Percentiles rank a stretch among this genome's conserved stretches.
Evolutionary conservation across 2,113 vertebrate species (phyloP).

Genomic region (Callopanchax toddi): DNA sequence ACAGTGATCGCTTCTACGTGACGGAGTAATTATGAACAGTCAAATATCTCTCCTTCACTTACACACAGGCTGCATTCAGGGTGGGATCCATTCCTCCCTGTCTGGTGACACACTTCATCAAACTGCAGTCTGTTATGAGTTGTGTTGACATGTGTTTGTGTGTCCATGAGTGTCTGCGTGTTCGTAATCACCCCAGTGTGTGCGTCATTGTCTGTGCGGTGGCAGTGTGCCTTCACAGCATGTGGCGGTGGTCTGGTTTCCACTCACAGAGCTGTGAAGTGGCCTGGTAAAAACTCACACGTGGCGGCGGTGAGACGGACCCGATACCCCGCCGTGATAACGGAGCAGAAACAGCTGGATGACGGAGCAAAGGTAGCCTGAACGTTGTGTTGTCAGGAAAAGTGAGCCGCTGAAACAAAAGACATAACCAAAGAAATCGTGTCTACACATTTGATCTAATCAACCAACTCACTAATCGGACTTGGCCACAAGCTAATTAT

Average conservation of each 20-base stretch:
- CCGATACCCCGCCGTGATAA: constrained; percentile 30
- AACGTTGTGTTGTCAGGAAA: constrained; percentile 5
- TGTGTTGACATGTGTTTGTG: constrained; percentile 42
- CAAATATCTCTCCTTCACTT: constrained; percentile 1
- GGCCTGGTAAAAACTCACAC: constrained; percentile 59
- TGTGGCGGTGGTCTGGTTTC: constrained; percentile 59
- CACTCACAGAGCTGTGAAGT: constrained; percentile 55
- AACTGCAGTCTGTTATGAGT: constrained; percentile 44
- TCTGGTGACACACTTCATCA: constrained; percentile 55
- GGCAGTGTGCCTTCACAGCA: constrained; percentile 30
- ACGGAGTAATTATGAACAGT: constrained; percentile 40
- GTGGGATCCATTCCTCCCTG: constrained; percentile 21
- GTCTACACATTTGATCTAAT: not conserved
- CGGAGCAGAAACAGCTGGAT: constrained; percentile 15
- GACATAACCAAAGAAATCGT: no score
- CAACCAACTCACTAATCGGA: not conserved
- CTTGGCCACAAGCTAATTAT: not conserved
- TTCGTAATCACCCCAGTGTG: constrained; percentile 37
- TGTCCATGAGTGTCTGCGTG: constrained; percentile 33
- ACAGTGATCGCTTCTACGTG: constrained; percentile 19
- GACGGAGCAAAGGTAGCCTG: not conserved
- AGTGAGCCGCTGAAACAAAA: no score
- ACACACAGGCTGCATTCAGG: constrained; percentile 1
- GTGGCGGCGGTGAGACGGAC: constrained; percentile 36
- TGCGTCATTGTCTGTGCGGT: constrained; percentile 35